Conservation (phyloP, 2,888 invertebrate species). For the Andrena bicolor region DNA sequence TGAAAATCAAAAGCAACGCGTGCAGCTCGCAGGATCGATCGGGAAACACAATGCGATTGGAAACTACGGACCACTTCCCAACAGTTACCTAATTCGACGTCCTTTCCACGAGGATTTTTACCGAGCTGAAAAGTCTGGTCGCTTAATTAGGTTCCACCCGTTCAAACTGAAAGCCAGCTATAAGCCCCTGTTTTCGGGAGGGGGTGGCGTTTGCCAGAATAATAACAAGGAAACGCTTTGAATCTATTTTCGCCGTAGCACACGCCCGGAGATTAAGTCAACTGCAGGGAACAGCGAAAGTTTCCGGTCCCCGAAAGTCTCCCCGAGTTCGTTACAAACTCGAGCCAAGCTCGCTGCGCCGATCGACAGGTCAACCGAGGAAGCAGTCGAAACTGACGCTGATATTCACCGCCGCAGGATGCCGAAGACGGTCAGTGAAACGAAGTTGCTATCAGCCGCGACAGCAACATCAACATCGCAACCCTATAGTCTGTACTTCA, state of each 20-base stretch:
- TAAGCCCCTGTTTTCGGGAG: neutral
- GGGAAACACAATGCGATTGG: neutral
- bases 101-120: neutral
- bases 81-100: neutral
- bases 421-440: neutral
- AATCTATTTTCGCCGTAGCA: neutral
- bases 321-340: conserved; percentile 13
- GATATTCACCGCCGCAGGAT: neutral
- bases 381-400: neutral
- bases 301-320: conserved; percentile 25
- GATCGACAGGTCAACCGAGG: conserved; percentile 2
- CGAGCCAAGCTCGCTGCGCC: neutral
- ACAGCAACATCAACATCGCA: too few species aligned
- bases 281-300: conserved; percentile 26
- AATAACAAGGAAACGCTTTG: conserved; percentile 10
- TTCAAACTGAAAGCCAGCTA: conserved; percentile 2
- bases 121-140: neutral
- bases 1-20: conserved; percentile 4
- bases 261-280: conserved; percentile 10
- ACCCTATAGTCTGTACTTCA: too few species aligned
- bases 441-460: too few species aligned
- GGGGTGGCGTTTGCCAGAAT: neutral
- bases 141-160: neutral
- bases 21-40: neutral
- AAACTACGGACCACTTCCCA: too few species aligned